Percentiles rank a stretch among this genome's conserved stretches.
Evolutionary conservation across 2,888 invertebrate species (phyloP).

Genomic region (Rhorus exstirpatorius): DNA sequence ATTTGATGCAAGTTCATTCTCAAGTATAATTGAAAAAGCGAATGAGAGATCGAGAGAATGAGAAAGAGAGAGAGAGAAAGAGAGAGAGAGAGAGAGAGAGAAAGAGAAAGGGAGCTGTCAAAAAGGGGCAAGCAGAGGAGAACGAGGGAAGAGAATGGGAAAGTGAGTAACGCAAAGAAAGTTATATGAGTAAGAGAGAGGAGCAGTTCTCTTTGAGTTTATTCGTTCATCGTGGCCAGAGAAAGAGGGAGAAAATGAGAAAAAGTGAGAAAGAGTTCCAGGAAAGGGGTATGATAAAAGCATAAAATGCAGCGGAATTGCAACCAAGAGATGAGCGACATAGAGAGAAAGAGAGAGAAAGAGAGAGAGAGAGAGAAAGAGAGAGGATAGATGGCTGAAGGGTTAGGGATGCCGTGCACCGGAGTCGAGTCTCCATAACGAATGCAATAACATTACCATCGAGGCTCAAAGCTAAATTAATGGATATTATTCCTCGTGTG

Average conservation of each 20-base stretch:
- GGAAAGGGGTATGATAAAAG: slow-evolving; percentile 9
- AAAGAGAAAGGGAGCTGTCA: neutral
- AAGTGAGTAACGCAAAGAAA: slow-evolving; percentile 29
- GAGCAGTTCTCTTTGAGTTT: slow-evolving; percentile 42
- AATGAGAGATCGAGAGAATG: slow-evolving; percentile 15
- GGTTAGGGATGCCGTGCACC: slow-evolving; percentile 51
- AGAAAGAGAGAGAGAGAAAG: no score
- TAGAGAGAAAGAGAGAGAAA: slow-evolving; percentile 33
- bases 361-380: slow-evolving; percentile 32
- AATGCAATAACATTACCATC: slow-evolving; percentile 83
- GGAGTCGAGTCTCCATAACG: slow-evolving; percentile 78
- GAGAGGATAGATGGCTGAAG: slow-evolving; percentile 49
- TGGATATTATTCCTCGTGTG: slow-evolving; percentile 78
- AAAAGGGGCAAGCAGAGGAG: neutral
- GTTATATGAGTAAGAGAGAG: slow-evolving; percentile 30
- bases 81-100: neutral
- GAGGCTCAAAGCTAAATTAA: slow-evolving; percentile 81
- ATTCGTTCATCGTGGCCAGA: slow-evolving; percentile 41
- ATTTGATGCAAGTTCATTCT: slow-evolving; percentile 23
- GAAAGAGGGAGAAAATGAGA: slow-evolving; percentile 2
- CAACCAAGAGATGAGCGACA: slow-evolving; percentile 20
- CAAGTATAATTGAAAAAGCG: slow-evolving; percentile 35
- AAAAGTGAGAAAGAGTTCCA: neutral
- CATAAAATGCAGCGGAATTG: neutral
- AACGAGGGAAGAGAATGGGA: slow-evolving; percentile 1